A percentile compares a stretch with the other conserved stretches of the same genome.
Conservation (phyloP, 2,113 vertebrate species). For the Pollimyrus isidori region DNA sequence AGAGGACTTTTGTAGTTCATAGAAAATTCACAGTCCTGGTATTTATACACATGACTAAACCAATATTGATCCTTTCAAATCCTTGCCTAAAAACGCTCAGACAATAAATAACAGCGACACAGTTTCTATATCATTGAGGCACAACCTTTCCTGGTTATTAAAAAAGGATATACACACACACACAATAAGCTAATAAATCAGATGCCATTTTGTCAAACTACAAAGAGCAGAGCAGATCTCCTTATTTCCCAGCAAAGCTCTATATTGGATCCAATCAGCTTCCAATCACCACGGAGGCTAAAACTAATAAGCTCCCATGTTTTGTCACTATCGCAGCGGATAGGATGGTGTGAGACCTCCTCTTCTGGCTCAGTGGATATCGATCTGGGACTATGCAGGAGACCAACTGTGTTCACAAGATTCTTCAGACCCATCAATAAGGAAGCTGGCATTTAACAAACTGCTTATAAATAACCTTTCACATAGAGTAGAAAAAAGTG, state of each 20-base stretch:
- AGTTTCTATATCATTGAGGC: neutral
- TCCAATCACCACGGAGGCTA: neutral
- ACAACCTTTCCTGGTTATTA: neutral
- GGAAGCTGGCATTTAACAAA: neutral
- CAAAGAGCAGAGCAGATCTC: neutral
- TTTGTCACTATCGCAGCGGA: neutral
- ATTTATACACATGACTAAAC: neutral
- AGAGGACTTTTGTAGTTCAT: neutral
- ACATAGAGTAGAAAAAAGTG: neutral
- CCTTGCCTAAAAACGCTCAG: conserved; percentile 4
- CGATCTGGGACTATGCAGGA: neutral
- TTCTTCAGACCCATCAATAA: neutral
- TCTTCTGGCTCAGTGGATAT: neutral
- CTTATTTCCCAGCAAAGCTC: neutral
- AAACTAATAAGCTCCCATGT: neutral
- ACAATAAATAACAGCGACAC: neutral
- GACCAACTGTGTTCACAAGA: neutral
- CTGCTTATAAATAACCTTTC: neutral
- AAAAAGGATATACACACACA: neutral
- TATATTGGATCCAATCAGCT: neutral
- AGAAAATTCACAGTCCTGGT: neutral
- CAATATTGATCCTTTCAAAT: conserved; percentile 6
- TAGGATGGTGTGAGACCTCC: neutral
- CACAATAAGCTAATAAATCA: neutral
- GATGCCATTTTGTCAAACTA: neutral